Conservation (phyloP, 2,113 vertebrate genomes). For the Malurus elegans region DNA sequence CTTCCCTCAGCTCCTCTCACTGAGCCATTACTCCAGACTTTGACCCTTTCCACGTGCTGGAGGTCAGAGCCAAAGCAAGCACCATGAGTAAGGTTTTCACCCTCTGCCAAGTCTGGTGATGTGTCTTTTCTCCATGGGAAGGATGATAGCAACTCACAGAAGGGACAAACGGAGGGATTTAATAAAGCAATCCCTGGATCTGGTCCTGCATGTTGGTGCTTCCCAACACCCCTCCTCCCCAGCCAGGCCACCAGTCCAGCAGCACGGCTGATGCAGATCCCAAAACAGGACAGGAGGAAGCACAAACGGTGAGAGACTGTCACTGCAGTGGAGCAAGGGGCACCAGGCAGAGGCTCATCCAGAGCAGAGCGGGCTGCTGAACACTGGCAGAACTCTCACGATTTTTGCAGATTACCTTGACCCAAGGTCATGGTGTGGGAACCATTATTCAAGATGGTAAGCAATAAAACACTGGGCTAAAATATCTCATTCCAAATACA, state of each 20-base stretch:
- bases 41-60: background rate
- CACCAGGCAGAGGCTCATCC: background rate
- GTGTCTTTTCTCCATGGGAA: background rate
- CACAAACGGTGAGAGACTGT: background rate
- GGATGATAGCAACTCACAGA: background rate
- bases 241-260: background rate
- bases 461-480: background rate
- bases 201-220: accelerated
- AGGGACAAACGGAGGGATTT: background rate
- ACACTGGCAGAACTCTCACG: background rate
- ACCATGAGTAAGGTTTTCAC: background rate
- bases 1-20: background rate
- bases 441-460: background rate
- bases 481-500: background rate
- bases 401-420: background rate
- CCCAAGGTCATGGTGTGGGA: background rate
- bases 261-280: background rate
- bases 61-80: background rate
- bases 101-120: background rate
- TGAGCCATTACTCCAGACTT: background rate
- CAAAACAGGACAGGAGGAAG: background rate
- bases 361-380: background rate
- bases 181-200: background rate
- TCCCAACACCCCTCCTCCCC: background rate
- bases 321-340: accelerated